These are phyloP conservation scores for Baccha elongata DNA, from an alignment of 2,888 invertebrate species.

Conservation along the genomic window DNA sequence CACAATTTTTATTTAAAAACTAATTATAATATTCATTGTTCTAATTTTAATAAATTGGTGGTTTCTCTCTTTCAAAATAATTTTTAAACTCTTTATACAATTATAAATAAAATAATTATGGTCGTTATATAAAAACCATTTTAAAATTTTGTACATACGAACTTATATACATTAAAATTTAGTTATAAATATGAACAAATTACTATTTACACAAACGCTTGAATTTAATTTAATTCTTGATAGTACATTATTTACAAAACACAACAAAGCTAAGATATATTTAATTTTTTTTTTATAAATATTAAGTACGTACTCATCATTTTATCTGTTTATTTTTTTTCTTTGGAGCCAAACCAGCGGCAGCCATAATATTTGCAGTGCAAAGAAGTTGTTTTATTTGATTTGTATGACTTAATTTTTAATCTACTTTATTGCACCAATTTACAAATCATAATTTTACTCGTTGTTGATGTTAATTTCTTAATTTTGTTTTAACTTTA, in stretches of 20 bases:
- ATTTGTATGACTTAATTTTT: slow-evolving; percentile 48
- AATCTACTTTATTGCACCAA: slow-evolving; percentile 77
- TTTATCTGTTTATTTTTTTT: slow-evolving; percentile 23
- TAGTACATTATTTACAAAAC: slow-evolving; percentile 62
- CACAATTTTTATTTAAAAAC: slow-evolving; percentile 51
- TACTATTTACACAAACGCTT: slow-evolving; percentile 16
- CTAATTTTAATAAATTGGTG: slow-evolving; percentile 62
- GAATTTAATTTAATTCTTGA: slow-evolving; percentile 2
- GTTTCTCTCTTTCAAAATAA: slow-evolving; percentile 50
- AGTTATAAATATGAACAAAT: slow-evolving; percentile 20
- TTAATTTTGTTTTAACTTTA: slow-evolving; percentile 57
- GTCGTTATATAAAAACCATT: slow-evolving; percentile 7
- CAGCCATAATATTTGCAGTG: slow-evolving; percentile 45
- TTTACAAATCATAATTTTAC: slow-evolving; percentile 48
- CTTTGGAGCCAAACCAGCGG: slow-evolving; percentile 44
- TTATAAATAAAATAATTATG: slow-evolving; percentile 48
- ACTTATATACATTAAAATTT: slow-evolving; percentile 13
- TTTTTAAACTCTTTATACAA: slow-evolving; percentile 59
- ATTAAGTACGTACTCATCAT: slow-evolving; percentile 5
- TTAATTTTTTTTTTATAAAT: not conserved
- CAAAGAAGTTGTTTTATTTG: slow-evolving; percentile 40
- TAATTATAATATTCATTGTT: slow-evolving; percentile 63
- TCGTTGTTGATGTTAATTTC: slow-evolving; percentile 3
- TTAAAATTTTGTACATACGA: slow-evolving; percentile 55
- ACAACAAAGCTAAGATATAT: slow-evolving; percentile 28